Evolutionary conservation across 2,888 invertebrate species (phyloP).

Genomic region (Acleris holmiana): DNA sequence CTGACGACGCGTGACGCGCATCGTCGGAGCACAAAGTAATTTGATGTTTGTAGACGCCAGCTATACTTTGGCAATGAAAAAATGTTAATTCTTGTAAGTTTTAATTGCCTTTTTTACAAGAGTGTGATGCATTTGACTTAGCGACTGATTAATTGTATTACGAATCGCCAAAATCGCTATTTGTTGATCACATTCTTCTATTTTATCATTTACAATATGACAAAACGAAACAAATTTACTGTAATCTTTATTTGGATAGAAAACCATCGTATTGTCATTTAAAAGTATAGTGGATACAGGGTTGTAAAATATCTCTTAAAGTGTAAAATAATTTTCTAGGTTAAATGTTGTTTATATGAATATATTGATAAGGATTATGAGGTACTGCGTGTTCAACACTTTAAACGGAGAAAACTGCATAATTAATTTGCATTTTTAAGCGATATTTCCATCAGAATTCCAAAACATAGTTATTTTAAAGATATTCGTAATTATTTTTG

Average conservation of each 20-base stretch:
- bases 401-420: slow-evolving; percentile 67
- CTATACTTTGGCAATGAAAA: slow-evolving; percentile 40
- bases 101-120: background rate
- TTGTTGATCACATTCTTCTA: slow-evolving; percentile 6
- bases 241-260: slow-evolving; percentile 59
- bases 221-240: slow-evolving; percentile 5
- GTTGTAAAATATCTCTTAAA: slow-evolving; percentile 84
- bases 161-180: slow-evolving; percentile 1
- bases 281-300: slow-evolving; percentile 83
- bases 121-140: slow-evolving; percentile 1
- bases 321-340: slow-evolving; percentile 75
- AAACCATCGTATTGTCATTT: slow-evolving; percentile 69
- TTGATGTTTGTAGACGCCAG: slow-evolving; percentile 42
- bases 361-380: slow-evolving; percentile 76
- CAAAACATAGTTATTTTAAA: slow-evolving; percentile 61
- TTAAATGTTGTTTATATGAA: slow-evolving; percentile 79
- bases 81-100: slow-evolving; percentile 17
- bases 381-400: slow-evolving; percentile 72
- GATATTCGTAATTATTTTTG: slow-evolving; percentile 65
- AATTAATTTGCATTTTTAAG: slow-evolving; percentile 70
- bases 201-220: slow-evolving; percentile 1
- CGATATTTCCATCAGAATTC: slow-evolving; percentile 59
- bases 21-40: slow-evolving; percentile 54
- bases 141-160: background rate
- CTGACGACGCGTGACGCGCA: slow-evolving; percentile 27